These are phyloP conservation scores for Drosophila pectinifera DNA, from an alignment of 1,140 invertebrate genomes.

Conservation along the genomic window DNA sequence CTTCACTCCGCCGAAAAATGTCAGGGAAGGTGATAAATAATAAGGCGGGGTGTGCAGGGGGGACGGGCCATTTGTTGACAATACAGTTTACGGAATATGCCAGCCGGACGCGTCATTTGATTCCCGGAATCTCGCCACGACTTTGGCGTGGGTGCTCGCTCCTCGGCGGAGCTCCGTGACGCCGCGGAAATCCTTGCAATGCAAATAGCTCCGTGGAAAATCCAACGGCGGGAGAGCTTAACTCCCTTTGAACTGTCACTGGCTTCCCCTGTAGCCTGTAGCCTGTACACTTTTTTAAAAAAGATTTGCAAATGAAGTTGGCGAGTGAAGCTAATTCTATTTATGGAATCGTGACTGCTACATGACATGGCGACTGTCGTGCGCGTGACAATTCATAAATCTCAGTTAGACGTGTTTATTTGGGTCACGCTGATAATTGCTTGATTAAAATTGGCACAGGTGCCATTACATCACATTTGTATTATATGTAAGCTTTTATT, in stretches of 20 bases:
- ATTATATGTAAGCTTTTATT: neutral
- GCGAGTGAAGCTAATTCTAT: constrained; percentile 8
- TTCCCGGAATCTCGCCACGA: constrained; percentile 45
- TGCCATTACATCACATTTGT: neutral
- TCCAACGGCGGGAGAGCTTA: neutral
- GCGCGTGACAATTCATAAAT: constrained; percentile 1
- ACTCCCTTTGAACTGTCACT: neutral
- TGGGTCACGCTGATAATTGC: constrained; percentile 7
- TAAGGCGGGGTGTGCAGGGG: constrained; percentile 4
- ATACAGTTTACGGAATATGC: constrained; percentile 31
- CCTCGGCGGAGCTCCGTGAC: constrained; percentile 14
- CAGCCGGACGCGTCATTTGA: constrained; percentile 44
- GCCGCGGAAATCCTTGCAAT: constrained; percentile 45
- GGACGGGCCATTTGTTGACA: constrained; percentile 61
- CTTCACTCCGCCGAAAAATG: neutral
- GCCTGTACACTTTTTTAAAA: neutral
- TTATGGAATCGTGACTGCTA: constrained; percentile 17
- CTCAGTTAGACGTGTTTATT: constrained; percentile 7
- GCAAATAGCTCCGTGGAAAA: constrained; percentile 8
- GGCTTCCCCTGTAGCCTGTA: neutral
- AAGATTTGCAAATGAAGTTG: constrained; percentile 5
- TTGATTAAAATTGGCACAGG: neutral
- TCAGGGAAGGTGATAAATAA: constrained; percentile 13
- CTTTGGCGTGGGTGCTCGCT: constrained; percentile 34
- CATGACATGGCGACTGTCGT: neutral